A percentile compares a stretch with the other conserved stretches of the same genome.
Evolutionary conservation across 2,113 vertebrate genomes (phyloP).

Genomic region (Eretmochelys imbricata): DNA sequence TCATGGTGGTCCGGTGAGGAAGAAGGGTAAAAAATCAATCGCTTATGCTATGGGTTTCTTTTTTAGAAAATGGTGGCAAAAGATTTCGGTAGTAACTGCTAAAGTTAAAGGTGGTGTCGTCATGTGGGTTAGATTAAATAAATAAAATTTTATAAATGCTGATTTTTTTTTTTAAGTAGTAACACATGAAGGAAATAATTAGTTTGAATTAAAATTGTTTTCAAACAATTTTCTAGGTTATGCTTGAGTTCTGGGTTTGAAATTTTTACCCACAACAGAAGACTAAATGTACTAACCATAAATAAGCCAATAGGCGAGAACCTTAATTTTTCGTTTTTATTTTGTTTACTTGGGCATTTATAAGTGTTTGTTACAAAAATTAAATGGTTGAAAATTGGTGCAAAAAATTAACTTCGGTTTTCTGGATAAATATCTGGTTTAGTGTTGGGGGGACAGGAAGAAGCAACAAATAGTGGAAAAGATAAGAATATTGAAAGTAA

Average conservation of each 20-base stretch:
- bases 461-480: not conserved
- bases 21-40: constrained; percentile 73
- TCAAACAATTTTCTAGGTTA: not conserved
- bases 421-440: not conserved
- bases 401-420: not conserved
- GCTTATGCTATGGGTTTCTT: rapidly evolving
- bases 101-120: rapidly evolving
- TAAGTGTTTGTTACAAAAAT: no score
- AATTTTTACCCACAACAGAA: not conserved
- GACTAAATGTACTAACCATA: not conserved
- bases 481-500: not conserved
- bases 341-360: no score
- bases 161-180: rapidly evolving
- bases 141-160: rapidly evolving
- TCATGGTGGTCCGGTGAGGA: constrained; percentile 85
- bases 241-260: not conserved
- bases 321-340: not conserved
- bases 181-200: rapidly evolving
- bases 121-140: not conserved
- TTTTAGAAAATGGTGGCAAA: not conserved
- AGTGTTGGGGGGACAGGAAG: not conserved
- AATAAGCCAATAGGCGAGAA: not conserved
- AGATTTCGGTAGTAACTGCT: not conserved
- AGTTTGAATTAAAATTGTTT: rapidly evolving
- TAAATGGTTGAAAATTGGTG: not conserved